Conservation (phyloP, 1,140 invertebrate genomes). For the Caenorhabditis remanei region DNA sequence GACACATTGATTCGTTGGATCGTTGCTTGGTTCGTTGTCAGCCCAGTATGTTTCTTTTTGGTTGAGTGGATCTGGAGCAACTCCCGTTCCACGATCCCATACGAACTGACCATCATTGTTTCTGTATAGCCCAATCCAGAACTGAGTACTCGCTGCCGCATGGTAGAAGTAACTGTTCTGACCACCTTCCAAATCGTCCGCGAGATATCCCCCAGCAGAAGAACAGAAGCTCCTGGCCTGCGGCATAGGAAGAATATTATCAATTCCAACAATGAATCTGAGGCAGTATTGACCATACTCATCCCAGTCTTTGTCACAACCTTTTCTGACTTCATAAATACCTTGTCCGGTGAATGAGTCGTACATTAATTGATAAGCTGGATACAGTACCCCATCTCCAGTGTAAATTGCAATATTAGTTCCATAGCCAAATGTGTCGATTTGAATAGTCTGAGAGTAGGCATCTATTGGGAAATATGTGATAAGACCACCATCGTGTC, state of each 20-base stretch:
- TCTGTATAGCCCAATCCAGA: slow-evolving; percentile 65
- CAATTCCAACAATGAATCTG: slow-evolving; percentile 22
- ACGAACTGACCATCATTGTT: slow-evolving; percentile 38
- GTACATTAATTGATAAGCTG: not conserved
- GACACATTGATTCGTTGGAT: slow-evolving; percentile 53
- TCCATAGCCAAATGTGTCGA: slow-evolving; percentile 54
- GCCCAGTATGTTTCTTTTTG: slow-evolving; percentile 45
- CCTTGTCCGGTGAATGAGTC: slow-evolving; percentile 26
- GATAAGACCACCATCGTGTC: not conserved
- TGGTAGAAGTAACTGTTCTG: slow-evolving; percentile 48
- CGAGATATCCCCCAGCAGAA: slow-evolving; percentile 59
- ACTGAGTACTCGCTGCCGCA: not conserved
- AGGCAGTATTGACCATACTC: slow-evolving; percentile 58
- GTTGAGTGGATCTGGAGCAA: slow-evolving; percentile 18
- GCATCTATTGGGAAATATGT: slow-evolving; percentile 67
- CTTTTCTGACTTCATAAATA: slow-evolving; percentile 39
- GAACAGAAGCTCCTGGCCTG: slow-evolving; percentile 60
- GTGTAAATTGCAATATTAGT: slow-evolving; percentile 44
- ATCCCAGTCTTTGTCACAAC: slow-evolving; percentile 63
- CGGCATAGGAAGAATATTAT: slow-evolving; percentile 8
- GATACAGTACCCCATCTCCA: not conserved
- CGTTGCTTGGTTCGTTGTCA: slow-evolving; percentile 13
- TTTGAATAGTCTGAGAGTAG: slow-evolving; percentile 63
- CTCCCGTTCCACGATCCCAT: slow-evolving; percentile 62
- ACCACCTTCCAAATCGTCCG: slow-evolving; percentile 59